Percentiles rank a stretch among this genome's conserved stretches.
Evolutionary conservation across 1,140 invertebrate genomes (phyloP).

Genomic region (fruit fly (Drosophila melanogaster)): DNA sequence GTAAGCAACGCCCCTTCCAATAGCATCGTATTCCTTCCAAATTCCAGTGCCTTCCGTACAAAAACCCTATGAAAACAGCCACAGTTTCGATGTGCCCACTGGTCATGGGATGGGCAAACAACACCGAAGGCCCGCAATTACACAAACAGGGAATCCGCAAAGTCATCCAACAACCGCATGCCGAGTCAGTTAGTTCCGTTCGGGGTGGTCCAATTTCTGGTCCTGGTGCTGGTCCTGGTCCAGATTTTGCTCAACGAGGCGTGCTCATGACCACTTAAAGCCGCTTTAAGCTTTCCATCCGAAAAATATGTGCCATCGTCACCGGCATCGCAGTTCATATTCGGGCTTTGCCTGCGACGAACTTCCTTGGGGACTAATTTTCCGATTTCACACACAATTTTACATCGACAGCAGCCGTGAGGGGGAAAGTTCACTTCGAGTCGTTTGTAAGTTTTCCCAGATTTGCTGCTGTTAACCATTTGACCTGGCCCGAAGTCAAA

Average conservation of each 20-base stretch:
- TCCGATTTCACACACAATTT: slow-evolving; percentile 52
- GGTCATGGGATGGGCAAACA: slow-evolving; percentile 20
- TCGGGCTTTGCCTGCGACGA: slow-evolving; percentile 19
- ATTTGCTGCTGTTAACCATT: slow-evolving; percentile 43
- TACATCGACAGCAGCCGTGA: slow-evolving; percentile 28
- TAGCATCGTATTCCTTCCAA: too few relatives aligned
- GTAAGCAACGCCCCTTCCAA: slow-evolving; percentile 1
- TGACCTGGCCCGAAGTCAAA: slow-evolving; percentile 36
- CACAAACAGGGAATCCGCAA: slow-evolving; percentile 32
- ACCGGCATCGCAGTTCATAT: slow-evolving; percentile 33
- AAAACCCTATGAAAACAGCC: slow-evolving; percentile 32
- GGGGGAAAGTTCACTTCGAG: slow-evolving; percentile 10
- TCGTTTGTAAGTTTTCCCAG: slow-evolving; percentile 27
- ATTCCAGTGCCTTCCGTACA: neutral
- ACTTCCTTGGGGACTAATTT: slow-evolving; percentile 51
- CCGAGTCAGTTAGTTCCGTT: slow-evolving; percentile 15
- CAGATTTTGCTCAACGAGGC: slow-evolving; percentile 11
- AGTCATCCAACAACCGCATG: slow-evolving; percentile 25
- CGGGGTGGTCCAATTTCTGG: slow-evolving; percentile 9
- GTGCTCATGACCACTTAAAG: slow-evolving; percentile 52
- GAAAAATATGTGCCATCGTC: slow-evolving; percentile 22
- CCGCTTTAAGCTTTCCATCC: slow-evolving; percentile 26
- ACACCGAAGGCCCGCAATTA: slow-evolving; percentile 35
- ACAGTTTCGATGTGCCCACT: slow-evolving; percentile 22
- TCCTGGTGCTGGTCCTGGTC: neutral